These are phyloP conservation scores for Chloroclysta siterata DNA, from an alignment of 2,888 invertebrate species.

Conservation along the genomic window DNA sequence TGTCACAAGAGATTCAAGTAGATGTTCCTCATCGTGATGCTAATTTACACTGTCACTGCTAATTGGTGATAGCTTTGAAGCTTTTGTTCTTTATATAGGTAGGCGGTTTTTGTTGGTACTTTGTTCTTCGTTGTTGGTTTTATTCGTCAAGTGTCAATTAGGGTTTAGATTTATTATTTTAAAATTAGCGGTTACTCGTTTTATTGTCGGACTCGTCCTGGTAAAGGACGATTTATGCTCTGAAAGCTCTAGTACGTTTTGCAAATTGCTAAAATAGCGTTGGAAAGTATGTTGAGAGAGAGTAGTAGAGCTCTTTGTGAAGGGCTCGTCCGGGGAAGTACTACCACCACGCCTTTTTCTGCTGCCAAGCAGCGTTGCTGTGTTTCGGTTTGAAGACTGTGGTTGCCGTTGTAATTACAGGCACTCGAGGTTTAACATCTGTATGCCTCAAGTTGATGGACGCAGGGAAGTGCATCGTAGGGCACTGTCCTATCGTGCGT, in stretches of 20 bases:
- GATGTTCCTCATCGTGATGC: conserved; percentile 60
- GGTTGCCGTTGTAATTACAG: too few relatives aligned
- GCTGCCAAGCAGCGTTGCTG: too few relatives aligned
- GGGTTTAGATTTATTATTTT: conserved; percentile 23
- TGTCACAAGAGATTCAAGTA: conserved; percentile 51
- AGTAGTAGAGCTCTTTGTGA: too few relatives aligned
- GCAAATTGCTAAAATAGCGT: too few relatives aligned
- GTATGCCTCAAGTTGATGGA: too few relatives aligned
- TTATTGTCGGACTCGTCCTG: neutral
- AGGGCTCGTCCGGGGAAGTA: too few relatives aligned
- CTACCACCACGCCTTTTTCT: too few relatives aligned
- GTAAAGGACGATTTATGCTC: neutral
- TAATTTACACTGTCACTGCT: conserved; percentile 62
- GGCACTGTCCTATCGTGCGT: too few relatives aligned
- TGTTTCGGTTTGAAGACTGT: too few relatives aligned
- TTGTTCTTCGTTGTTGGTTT: conserved; percentile 20
- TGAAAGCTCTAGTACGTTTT: neutral
- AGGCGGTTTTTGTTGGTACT: conserved; percentile 20
- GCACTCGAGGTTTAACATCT: too few relatives aligned
- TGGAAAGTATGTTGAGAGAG: too few relatives aligned
- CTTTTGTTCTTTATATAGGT: conserved; percentile 29
- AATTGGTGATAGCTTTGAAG: conserved; percentile 49
- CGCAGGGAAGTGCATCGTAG: too few relatives aligned
- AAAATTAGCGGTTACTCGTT: conserved; percentile 11
- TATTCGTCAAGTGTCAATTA: conserved; percentile 27